phyloP scores from a whole-genome alignment of 2,888 invertebrate genomes.

The Bhutanitis thaidina region DNA sequence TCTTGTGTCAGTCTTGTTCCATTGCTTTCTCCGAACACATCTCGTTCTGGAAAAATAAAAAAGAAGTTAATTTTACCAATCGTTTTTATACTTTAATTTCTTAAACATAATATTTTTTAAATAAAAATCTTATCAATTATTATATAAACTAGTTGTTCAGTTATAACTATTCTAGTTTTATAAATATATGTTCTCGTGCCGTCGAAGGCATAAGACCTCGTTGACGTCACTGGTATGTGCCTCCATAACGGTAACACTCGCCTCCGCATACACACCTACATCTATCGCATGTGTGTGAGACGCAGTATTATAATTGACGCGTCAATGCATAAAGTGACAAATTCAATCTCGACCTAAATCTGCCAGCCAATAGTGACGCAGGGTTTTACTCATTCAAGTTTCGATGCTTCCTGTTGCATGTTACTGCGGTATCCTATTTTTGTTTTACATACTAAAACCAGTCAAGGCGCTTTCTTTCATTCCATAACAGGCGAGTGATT shows the following conservation, averaged over 20 bases:
- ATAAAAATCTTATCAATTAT: too few species aligned
- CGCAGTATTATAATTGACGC: conserved; percentile 60
- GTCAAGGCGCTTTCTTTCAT: too few species aligned
- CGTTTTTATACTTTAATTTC: too few species aligned
- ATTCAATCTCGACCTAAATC: conserved; percentile 60
- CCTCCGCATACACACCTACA: conserved; percentile 60
- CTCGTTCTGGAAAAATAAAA: conserved; percentile 62
- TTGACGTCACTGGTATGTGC: conserved; percentile 79
- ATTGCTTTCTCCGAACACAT: conserved; percentile 71
- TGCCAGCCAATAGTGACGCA: conserved; percentile 35
- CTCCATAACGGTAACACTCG: conserved; percentile 77
- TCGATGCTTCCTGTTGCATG: neutral
- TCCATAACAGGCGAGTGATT: too few species aligned
- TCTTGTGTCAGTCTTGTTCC: conserved; percentile 47
- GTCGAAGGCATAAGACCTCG: conserved; percentile 68
- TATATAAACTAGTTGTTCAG: conserved; percentile 24
- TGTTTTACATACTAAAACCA: too few species aligned
- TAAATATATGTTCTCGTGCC: conserved; percentile 68
- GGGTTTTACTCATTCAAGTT: conserved; percentile 30
- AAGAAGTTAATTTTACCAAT: neutral
- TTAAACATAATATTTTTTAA: neutral
- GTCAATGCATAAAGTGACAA: conserved; percentile 48
- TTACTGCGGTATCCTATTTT: too few species aligned
- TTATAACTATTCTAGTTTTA: conserved; percentile 48
- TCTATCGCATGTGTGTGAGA: conserved; percentile 31